Percentiles rank a stretch among this genome's conserved stretches.
Conservation (phyloP, 2,888 invertebrate species). For the Autographa pulchrina region DNA sequence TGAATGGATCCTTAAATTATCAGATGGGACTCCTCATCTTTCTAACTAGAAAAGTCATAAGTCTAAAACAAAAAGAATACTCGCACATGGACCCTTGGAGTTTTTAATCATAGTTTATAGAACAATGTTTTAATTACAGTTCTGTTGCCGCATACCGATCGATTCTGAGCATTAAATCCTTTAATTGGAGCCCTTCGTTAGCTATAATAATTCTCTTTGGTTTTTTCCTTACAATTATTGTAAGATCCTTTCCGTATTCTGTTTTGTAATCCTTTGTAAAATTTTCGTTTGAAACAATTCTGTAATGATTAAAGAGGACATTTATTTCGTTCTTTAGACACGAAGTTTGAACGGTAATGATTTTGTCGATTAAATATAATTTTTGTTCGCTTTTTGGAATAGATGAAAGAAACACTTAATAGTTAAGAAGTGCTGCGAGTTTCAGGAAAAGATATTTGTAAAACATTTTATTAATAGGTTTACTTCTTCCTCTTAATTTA, state of each 20-base stretch:
- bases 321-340: conserved; percentile 44
- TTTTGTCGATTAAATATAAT: conserved; percentile 1
- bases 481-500: no score
- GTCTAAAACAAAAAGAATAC: conserved; percentile 56
- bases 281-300: conserved; percentile 53
- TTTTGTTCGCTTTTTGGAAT: background rate
- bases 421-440: no score
- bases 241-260: conserved; percentile 57
- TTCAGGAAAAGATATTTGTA: no score
- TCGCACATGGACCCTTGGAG: conserved; percentile 59
- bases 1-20: conserved; percentile 42
- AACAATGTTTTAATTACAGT: conserved; percentile 77
- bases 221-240: conserved; percentile 56
- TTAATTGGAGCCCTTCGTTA: conserved; percentile 67
- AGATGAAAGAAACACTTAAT: background rate
- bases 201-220: conserved; percentile 55
- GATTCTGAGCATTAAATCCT: conserved; percentile 66
- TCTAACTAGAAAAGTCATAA: conserved; percentile 60
- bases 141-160: conserved; percentile 65
- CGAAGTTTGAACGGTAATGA: conserved; percentile 22
- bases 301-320: conserved; percentile 48
- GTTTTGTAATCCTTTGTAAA: conserved; percentile 62
- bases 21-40: no score
- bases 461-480: no score
- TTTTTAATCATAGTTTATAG: conserved; percentile 78